Percentiles rank a stretch among this genome's conserved stretches.
Evolutionary conservation across 2,888 invertebrate genomes (phyloP).

Genomic region (Cheilosia vernalis): DNA sequence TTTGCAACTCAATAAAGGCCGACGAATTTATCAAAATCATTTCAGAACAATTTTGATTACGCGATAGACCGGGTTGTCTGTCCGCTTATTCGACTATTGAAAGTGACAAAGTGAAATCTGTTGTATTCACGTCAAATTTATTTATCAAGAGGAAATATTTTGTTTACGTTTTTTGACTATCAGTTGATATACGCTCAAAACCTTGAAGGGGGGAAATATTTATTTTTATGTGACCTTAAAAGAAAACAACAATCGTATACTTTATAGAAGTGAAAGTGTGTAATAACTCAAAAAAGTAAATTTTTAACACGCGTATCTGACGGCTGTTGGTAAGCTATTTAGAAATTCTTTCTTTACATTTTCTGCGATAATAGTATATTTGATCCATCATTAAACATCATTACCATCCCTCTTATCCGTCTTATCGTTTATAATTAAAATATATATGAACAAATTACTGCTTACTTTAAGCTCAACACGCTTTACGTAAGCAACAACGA

Average conservation of each 20-base stretch:
- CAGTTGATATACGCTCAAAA: not conserved
- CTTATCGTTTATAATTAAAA: no score
- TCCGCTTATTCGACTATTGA: not conserved
- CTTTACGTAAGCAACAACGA: no score
- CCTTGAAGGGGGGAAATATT: not conserved
- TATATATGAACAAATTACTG: no score
- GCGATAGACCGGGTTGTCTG: conserved; percentile 25
- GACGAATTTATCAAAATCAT: conserved; percentile 47
- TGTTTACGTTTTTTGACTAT: conserved; percentile 31
- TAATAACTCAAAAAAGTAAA: conserved; percentile 3
- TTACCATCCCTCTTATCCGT: not conserved
- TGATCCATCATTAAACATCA: not conserved
- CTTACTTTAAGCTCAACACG: no score
- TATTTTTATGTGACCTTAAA: not conserved
- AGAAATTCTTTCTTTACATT: not conserved
- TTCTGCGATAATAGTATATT: not conserved
- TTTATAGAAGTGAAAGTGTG: conserved; percentile 2
- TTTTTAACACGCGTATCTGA: no score
- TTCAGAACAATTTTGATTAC: conserved; percentile 60
- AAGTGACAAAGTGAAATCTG: conserved; percentile 31
- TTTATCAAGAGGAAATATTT: conserved; percentile 14
- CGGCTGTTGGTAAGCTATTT: conserved; percentile 15
- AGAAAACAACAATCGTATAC: not conserved
- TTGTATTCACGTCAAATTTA: conserved; percentile 1
- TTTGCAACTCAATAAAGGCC: conserved; percentile 51